Percentiles rank a stretch among this genome's conserved stretches.
Conservation (phyloP, 2,797 vertebrate genomes). For the Myripristis murdjan region DNA sequence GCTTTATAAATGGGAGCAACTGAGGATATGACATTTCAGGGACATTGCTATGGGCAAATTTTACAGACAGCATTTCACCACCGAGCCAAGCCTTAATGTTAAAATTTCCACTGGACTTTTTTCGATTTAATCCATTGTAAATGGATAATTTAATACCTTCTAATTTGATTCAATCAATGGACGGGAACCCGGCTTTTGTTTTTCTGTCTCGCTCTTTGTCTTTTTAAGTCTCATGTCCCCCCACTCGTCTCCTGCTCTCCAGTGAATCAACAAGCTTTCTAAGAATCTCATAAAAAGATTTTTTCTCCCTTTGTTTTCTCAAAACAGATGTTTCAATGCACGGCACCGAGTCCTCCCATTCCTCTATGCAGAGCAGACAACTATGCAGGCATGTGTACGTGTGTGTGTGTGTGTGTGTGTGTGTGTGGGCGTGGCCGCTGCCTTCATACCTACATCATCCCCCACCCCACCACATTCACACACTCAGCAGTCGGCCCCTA, state of each 20-base stretch:
- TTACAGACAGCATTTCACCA: conserved; percentile 51
- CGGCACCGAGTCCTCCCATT: not conserved
- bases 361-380: conserved; percentile 16
- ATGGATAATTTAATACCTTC: too few relatives aligned
- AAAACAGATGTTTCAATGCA: not conserved
- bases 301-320: not conserved
- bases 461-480: conserved; percentile 66
- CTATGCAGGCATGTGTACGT: conserved; percentile 10
- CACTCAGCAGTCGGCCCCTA: conserved; percentile 70
- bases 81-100: too few relatives aligned
- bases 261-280: too few relatives aligned
- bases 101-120: too few relatives aligned
- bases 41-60: conserved; percentile 40
- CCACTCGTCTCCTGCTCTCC: not conserved
- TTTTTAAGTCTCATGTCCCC: not conserved
- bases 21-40: conserved; percentile 58
- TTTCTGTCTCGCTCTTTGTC: conserved; percentile 2
- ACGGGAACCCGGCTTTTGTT: too few relatives aligned
- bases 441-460: conserved; percentile 49
- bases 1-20: conserved; percentile 59
- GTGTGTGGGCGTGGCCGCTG: conserved; percentile 53
- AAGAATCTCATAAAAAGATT: too few relatives aligned
- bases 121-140: too few relatives aligned
- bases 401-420: conserved; percentile 22
- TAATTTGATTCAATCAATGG: too few relatives aligned